phyloP scores from a whole-genome alignment of 2,113 vertebrate species.

The Nerophis lumbriciformis region DNA sequence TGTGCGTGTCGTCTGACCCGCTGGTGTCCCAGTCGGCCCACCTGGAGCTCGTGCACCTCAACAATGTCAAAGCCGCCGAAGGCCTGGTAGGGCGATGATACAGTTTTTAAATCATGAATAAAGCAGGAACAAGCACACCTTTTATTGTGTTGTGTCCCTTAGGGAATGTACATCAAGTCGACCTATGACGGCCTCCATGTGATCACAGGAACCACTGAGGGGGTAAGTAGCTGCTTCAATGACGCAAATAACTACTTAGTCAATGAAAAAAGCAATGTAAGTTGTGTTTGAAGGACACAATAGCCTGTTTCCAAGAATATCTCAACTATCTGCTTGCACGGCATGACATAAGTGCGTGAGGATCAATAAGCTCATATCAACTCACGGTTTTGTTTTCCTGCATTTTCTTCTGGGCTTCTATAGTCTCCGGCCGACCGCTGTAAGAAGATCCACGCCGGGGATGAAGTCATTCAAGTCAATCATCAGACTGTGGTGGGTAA shows the following conservation, averaged over 20 bases:
- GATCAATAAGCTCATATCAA: conserved; percentile 44
- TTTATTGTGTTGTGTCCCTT: conserved; percentile 38
- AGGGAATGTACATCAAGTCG: conserved; percentile 99
- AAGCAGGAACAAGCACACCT: not conserved
- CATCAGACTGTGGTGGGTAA: conserved; percentile 73
- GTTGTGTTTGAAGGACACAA: not conserved
- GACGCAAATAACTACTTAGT: too few species aligned
- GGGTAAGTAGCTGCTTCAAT: conserved; percentile 76
- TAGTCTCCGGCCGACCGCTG: conserved; percentile 93
- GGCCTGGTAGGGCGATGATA: conserved; percentile 76
- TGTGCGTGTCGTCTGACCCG: conserved; percentile 86
- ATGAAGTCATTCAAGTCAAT: conserved; percentile 74
- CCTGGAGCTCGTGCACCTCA: conserved; percentile 81
- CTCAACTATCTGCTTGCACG: conserved; percentile 1
- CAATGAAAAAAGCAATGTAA: not conserved
- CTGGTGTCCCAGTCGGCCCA: conserved; percentile 84
- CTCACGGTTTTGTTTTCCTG: conserved; percentile 42
- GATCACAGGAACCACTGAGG: conserved; percentile 96
- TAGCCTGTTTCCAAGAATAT: not conserved
- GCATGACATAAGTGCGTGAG: not conserved
- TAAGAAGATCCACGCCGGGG: conserved; percentile 96
- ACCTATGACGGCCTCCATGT: conserved; percentile 96
- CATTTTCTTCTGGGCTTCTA: conserved; percentile 42
- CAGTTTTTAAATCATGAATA: not conserved
- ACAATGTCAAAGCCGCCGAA: conserved; percentile 81